These are phyloP conservation scores for Cylas formicarius DNA, from an alignment of 1,140 invertebrate genomes.

Conservation along the genomic window DNA sequence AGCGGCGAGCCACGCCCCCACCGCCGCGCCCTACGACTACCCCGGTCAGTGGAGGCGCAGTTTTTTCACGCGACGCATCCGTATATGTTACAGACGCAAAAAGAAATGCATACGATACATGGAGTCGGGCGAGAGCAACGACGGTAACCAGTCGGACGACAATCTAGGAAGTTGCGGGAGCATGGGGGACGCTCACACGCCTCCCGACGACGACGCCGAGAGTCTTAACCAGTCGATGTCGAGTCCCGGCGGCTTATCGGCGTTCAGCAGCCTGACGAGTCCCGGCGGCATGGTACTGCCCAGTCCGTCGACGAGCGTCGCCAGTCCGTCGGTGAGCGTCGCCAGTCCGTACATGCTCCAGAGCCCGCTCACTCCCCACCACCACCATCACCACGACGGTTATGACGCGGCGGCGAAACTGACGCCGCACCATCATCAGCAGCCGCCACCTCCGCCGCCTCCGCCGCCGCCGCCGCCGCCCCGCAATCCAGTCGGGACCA, in stretches of 20 bases:
- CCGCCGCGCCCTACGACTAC: no score
- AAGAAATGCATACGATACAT: slow-evolving; percentile 97
- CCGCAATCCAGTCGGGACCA: slow-evolving; percentile 77
- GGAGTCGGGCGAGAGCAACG: slow-evolving; percentile 64
- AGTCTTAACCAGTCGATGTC: slow-evolving; percentile 62
- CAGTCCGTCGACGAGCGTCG: slow-evolving; percentile 56
- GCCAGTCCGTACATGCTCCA: slow-evolving; percentile 51
- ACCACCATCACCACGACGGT: no score
- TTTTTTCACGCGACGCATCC: no score
- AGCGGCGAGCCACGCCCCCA: no score
- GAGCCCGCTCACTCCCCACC: slow-evolving; percentile 48
- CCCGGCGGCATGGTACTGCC: slow-evolving; percentile 62
- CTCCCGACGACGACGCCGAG: slow-evolving; percentile 57
- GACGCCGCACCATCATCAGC: slow-evolving; percentile 38
- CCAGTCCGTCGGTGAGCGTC: slow-evolving; percentile 57
- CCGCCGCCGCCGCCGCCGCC: slow-evolving; percentile 41
- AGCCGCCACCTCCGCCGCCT: slow-evolving; percentile 41
- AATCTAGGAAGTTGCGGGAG: slow-evolving; percentile 69
- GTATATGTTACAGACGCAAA: slow-evolving; percentile 94
- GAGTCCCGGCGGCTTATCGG: slow-evolving; percentile 68
- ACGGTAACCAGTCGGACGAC: slow-evolving; percentile 70
- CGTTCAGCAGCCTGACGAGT: slow-evolving; percentile 69
- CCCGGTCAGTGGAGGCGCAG: no score
- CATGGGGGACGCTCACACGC: slow-evolving; percentile 64
- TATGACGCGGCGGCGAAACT: slow-evolving; percentile 38